These are phyloP conservation scores for Lates japonicus DNA, from an alignment of 2,797 vertebrate species.

Conservation along the genomic window DNA sequence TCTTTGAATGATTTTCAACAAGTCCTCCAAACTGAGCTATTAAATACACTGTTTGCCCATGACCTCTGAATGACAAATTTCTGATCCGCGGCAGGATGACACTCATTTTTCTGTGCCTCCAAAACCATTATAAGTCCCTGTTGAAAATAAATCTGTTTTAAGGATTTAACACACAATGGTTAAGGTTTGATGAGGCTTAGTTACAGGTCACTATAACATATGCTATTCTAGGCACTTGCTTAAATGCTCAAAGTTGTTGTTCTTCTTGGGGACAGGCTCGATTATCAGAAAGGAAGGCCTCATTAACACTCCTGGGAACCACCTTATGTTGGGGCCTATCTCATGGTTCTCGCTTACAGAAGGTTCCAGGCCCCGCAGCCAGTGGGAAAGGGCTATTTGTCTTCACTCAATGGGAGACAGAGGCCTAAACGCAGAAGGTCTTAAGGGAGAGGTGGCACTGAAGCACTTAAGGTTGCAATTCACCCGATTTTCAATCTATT, in stretches of 20 bases:
- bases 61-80: too few relatives aligned
- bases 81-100: too few relatives aligned
- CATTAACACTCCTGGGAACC: conserved; percentile 14
- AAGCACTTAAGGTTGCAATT: conserved; percentile 53
- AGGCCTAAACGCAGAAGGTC: conserved; percentile 59
- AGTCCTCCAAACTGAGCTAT: background rate
- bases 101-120: background rate
- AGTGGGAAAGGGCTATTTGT: conserved; percentile 60
- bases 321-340: conserved; percentile 17
- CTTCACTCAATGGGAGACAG: conserved; percentile 67
- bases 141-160: background rate
- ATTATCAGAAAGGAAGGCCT: background rate
- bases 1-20: conserved; percentile 13
- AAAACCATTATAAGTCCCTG: background rate
- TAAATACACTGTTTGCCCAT: background rate
- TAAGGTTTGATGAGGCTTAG: background rate
- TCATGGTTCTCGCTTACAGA: background rate
- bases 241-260: background rate
- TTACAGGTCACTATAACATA: background rate
- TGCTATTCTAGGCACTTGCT: background rate
- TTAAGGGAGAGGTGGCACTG: conserved; percentile 50
- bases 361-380: conserved; percentile 32
- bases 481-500: conserved; percentile 63
- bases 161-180: background rate
- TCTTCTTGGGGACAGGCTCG: background rate